These are phyloP conservation scores for Salvelinus namaycush DNA, from an alignment of 2,113 vertebrate species.

Conservation along the genomic window DNA sequence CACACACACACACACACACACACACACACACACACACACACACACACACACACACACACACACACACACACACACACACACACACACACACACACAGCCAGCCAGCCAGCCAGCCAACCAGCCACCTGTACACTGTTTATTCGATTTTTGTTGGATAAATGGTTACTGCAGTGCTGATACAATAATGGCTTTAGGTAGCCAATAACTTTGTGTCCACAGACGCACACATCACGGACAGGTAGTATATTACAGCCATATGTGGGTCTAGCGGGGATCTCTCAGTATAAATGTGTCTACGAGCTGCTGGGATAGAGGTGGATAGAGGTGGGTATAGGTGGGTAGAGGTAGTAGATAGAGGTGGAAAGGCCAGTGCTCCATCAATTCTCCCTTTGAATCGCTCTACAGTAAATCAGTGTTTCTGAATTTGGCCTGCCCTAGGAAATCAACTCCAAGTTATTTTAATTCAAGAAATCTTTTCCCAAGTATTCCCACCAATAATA, in stretches of 20 bases:
- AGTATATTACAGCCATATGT: constrained; percentile 32
- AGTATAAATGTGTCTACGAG: constrained; percentile 43
- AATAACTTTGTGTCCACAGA: constrained; percentile 36
- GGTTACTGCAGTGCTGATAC: constrained; percentile 31
- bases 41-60: too few species aligned
- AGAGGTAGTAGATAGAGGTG: constrained; percentile 1
- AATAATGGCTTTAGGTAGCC: constrained; percentile 49
- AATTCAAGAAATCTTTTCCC: too few species aligned
- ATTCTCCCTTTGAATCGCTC: constrained; percentile 9
- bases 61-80: too few species aligned
- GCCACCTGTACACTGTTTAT: constrained; percentile 11
- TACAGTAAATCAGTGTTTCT: not conserved
- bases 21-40: not conserved
- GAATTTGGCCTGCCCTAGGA: too few species aligned
- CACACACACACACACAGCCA: not conserved
- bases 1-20: not conserved
- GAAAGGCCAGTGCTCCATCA: constrained; percentile 24
- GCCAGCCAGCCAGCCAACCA: not conserved
- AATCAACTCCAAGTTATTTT: too few species aligned
- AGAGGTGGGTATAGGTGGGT: not conserved
- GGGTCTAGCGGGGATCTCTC: constrained; percentile 28
- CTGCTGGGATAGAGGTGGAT: constrained; percentile 7
- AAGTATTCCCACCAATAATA: too few species aligned
- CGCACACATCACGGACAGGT: constrained; percentile 22
- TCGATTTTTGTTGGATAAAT: constrained; percentile 41